These are phyloP conservation scores for Clarias gariepinus DNA, from an alignment of 2,113 vertebrate species.

Conservation along the genomic window DNA sequence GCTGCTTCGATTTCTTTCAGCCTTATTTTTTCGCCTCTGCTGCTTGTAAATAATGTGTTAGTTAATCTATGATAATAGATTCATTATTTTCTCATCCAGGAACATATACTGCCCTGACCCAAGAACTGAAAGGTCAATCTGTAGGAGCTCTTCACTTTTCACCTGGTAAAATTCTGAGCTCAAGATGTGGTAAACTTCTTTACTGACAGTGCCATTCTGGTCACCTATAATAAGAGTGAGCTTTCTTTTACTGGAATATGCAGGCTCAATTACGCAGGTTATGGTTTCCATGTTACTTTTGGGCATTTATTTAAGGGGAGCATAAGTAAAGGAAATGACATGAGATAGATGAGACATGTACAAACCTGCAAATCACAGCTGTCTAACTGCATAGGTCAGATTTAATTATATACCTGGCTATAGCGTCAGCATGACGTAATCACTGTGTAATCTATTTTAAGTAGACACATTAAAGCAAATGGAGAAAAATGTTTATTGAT, in stretches of 20 bases:
- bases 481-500: slow-evolving; percentile 6
- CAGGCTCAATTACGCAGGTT: slow-evolving; percentile 13
- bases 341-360: slow-evolving; percentile 37
- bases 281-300: slow-evolving; percentile 8
- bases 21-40: too few relatives aligned
- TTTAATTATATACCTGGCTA: slow-evolving; percentile 45
- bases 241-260: background rate
- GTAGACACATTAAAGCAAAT: slow-evolving; percentile 11
- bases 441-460: background rate
- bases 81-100: slow-evolving; percentile 1
- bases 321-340: background rate
- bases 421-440: slow-evolving; percentile 10
- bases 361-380: slow-evolving; percentile 46
- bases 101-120: slow-evolving; percentile 35
- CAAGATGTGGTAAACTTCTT: background rate
- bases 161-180: background rate
- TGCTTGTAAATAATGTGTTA: background rate
- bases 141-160: slow-evolving; percentile 6
- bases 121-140: background rate
- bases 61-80: background rate
- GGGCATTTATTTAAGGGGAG: slow-evolving; percentile 5
- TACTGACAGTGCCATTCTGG: background rate
- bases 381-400: slow-evolving; percentile 53
- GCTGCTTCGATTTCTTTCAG: too few relatives aligned
- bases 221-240: background rate